A percentile compares a stretch with the other conserved stretches of the same genome.
phyloP scores from a whole-genome alignment of 2,113 vertebrate species.

The Columba janthina region DNA sequence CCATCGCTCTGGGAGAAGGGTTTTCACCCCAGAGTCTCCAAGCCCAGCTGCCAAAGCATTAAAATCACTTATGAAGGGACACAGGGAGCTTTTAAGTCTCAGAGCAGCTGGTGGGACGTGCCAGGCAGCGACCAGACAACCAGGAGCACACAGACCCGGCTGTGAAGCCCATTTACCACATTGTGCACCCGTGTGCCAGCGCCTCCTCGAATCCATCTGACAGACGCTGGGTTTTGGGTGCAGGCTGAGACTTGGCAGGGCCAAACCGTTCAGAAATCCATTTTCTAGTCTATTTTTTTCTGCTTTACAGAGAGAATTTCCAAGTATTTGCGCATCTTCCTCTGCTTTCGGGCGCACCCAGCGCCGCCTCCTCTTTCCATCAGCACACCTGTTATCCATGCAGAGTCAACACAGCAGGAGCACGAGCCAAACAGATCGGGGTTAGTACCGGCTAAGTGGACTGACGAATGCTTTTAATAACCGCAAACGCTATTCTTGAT shows the following conservation, averaged over 20 bases:
- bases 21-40: not conserved
- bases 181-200: no score
- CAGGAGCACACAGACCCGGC: no score
- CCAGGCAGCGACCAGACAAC: no score
- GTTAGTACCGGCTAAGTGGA: not conserved
- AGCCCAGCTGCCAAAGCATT: not conserved
- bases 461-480: conserved; percentile 42
- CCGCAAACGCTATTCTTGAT: not conserved
- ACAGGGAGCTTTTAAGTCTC: not conserved
- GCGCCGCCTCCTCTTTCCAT: not conserved
- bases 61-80: not conserved
- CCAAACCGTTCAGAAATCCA: not conserved
- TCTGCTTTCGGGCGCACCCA: not conserved
- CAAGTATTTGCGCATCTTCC: not conserved
- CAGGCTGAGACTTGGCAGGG: not conserved
- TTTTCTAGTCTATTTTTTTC: not conserved
- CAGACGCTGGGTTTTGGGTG: not conserved
- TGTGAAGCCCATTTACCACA: no score
- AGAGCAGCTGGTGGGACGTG: not conserved
- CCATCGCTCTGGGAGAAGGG: not conserved
- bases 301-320: not conserved
- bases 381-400: not conserved
- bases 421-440: not conserved
- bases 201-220: no score
- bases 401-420: not conserved